These are phyloP conservation scores for Liposcelis brunnea DNA, from an alignment of 2,888 invertebrate genomes.

Conservation along the genomic window DNA sequence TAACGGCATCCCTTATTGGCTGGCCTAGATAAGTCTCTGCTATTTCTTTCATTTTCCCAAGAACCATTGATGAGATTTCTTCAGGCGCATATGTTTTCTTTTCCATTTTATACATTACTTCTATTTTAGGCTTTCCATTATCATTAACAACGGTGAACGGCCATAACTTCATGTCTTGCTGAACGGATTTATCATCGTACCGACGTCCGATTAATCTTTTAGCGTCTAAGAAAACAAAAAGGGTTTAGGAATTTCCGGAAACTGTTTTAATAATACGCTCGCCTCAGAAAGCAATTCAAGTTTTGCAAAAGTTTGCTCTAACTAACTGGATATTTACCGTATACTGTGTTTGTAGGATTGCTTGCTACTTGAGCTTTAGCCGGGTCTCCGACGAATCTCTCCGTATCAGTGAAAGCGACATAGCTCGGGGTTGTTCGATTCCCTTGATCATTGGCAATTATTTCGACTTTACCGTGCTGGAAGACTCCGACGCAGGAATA, in stretches of 20 bases:
- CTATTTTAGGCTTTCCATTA: constrained; percentile 28
- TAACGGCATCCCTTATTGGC: constrained; percentile 32
- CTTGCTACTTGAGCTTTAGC: no score
- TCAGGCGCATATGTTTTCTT: constrained; percentile 30
- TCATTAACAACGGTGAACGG: constrained; percentile 39
- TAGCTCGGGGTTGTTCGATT: no score
- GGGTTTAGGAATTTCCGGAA: constrained; percentile 17
- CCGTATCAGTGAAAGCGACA: no score
- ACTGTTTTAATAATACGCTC: no score
- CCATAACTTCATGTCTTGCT: constrained; percentile 44
- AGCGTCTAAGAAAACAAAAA: constrained; percentile 29
- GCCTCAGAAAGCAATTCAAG: no score
- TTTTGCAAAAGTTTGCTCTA: no score
- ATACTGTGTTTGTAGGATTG: no score
- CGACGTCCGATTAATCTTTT: constrained; percentile 47
- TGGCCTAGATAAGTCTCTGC: constrained; percentile 28
- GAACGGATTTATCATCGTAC: constrained; percentile 42
- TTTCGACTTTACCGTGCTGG: no score
- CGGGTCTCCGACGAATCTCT: no score
- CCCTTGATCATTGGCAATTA: no score
- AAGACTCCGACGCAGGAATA: no score
- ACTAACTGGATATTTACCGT: no score
- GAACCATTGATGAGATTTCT: constrained; percentile 38
- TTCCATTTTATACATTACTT: constrained; percentile 27
- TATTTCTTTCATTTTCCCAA: constrained; percentile 39